phyloP scores from a whole-genome alignment of 1,140 invertebrate genomes.

The Eupristina koningsbergeri region DNA sequence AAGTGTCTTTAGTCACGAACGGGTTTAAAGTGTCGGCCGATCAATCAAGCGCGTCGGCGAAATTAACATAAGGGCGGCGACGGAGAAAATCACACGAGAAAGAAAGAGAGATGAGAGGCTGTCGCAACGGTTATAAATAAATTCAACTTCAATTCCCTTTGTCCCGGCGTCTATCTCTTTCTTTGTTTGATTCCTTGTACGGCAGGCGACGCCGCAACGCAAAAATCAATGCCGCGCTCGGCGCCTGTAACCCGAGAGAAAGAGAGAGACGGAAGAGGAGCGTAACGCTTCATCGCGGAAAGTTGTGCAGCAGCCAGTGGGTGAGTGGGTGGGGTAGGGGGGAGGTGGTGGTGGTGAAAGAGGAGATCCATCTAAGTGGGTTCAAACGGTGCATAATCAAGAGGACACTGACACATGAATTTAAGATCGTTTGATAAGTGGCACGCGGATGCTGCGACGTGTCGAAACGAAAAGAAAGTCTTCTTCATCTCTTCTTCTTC shows the following conservation, averaged over 20 bases:
- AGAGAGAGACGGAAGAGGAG: no score
- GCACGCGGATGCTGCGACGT: neutral
- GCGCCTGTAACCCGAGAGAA: neutral
- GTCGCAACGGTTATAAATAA: conserved; percentile 30
- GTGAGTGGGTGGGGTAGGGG: no score
- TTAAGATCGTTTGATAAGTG: conserved; percentile 10
- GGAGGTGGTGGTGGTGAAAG: no score
- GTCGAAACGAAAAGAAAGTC: neutral
- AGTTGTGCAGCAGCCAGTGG: neutral
- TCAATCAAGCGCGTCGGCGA: neutral
- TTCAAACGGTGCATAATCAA: conserved; percentile 41
- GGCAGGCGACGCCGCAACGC: neutral
- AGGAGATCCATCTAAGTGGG: conserved; percentile 30
- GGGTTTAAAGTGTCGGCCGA: neutral
- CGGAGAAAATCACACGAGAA: neutral
- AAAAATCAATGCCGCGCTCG: conserved; percentile 34
- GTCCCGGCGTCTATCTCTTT: neutral
- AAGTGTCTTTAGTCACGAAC: neutral
- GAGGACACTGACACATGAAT: conserved; percentile 43
- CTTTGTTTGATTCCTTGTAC: conserved; percentile 1
- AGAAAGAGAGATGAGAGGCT: neutral
- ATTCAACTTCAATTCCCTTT: conserved; percentile 22
- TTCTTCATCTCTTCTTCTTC: neutral
- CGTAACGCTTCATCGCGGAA: neutral
- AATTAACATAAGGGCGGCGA: neutral